These are phyloP conservation scores for Musca vetustissima DNA, from an alignment of 1,140 invertebrate species.

Conservation along the genomic window DNA sequence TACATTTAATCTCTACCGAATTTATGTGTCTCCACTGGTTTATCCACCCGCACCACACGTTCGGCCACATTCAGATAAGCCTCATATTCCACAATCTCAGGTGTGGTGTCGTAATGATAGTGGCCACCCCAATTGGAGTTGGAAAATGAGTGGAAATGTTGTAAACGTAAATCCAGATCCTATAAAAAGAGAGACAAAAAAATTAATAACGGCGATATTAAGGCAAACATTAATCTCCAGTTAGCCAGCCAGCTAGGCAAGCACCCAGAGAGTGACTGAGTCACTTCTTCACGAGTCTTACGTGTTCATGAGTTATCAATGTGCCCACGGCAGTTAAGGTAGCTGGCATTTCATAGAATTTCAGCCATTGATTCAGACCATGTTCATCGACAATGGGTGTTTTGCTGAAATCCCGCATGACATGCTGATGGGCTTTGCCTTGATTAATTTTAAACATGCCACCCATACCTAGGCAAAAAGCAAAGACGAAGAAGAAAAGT, in stretches of 20 bases:
- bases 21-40: constrained; percentile 62
- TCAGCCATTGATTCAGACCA: constrained; percentile 85
- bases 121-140: constrained; percentile 88
- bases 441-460: constrained; percentile 82
- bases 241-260: background rate
- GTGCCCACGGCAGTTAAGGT: constrained; percentile 86
- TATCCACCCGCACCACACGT: constrained; percentile 77
- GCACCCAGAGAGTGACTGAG: background rate
- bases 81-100: constrained; percentile 75
- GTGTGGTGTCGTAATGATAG: constrained; percentile 93
- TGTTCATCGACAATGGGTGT: constrained; percentile 70
- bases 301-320: constrained; percentile 82
- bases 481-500: background rate
- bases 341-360: constrained; percentile 86
- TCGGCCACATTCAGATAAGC: constrained; percentile 83
- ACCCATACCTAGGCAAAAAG: constrained; percentile 68
- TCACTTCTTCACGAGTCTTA: constrained; percentile 55
- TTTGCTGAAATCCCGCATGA: constrained; percentile 91
- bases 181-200: constrained; percentile 54
- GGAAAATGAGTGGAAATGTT: constrained; percentile 94
- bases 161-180: constrained; percentile 84
- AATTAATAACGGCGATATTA: background rate
- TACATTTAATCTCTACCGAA: constrained; percentile 61
- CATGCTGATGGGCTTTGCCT: constrained; percentile 84
- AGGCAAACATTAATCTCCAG: background rate